Percentiles rank a stretch among this genome's conserved stretches.
These are phyloP conservation scores for Aphaenogaster floridana DNA, from an alignment of 1,140 invertebrate species.

Conservation along the genomic window DNA sequence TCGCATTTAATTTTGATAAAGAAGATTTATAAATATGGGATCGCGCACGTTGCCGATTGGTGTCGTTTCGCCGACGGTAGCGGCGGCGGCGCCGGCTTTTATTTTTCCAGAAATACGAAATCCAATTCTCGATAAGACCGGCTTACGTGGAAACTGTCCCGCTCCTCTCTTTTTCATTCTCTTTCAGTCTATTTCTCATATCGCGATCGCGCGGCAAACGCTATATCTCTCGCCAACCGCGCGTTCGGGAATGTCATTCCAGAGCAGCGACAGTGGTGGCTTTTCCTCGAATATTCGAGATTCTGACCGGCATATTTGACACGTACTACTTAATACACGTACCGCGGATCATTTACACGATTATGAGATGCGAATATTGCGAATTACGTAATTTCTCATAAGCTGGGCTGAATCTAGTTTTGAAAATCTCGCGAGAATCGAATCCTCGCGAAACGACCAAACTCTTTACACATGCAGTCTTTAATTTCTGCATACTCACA, in stretches of 20 bases:
- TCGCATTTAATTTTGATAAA: constrained; percentile 81
- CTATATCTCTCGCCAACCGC: constrained; percentile 29
- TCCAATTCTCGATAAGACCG: constrained; percentile 69
- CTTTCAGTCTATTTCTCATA: constrained; percentile 47
- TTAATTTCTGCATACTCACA: neutral
- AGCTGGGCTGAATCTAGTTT: neutral
- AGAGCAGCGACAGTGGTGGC: neutral
- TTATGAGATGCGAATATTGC: neutral
- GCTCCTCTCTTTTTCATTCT: neutral
- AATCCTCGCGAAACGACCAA: neutral
- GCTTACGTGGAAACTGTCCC: constrained; percentile 35
- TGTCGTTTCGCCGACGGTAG: constrained; percentile 28
- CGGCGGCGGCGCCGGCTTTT: constrained; percentile 25
- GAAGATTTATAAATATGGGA: constrained; percentile 77
- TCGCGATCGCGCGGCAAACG: constrained; percentile 16
- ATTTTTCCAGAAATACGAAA: constrained; percentile 69
- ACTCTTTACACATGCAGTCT: neutral
- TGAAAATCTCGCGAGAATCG: neutral
- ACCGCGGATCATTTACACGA: neutral
- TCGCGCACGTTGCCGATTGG: constrained; percentile 48
- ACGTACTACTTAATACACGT: neutral
- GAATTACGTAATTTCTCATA: neutral
- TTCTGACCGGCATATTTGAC: constrained; percentile 13
- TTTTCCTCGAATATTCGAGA: neutral
- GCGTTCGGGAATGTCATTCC: constrained; percentile 34